A percentile compares a stretch with the other conserved stretches of the same genome.
Evolutionary conservation across 2,113 vertebrate species (phyloP).

Genomic region (Peromyscus californicus): DNA sequence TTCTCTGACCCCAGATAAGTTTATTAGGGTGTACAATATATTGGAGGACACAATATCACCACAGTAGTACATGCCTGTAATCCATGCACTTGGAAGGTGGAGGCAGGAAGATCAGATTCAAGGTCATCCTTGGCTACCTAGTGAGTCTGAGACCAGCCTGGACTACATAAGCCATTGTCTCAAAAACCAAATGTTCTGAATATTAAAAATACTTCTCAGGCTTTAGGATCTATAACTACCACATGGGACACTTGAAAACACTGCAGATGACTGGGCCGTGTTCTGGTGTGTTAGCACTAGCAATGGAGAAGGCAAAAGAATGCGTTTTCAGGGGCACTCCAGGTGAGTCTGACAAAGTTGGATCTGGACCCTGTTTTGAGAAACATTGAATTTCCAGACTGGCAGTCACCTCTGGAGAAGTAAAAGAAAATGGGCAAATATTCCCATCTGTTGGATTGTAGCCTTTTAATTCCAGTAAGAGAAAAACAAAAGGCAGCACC

Average conservation of each 20-base stretch:
- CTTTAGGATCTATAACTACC: background rate
- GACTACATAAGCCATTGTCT: background rate
- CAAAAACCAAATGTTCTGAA: background rate
- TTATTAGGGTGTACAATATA: too few relatives aligned
- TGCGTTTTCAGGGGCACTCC: background rate
- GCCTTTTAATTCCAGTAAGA: slow-evolving; percentile 3
- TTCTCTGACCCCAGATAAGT: too few relatives aligned
- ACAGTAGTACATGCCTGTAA: too few relatives aligned
- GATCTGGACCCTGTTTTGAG: slow-evolving; percentile 6
- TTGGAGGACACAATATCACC: too few relatives aligned
- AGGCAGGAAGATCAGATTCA: background rate
- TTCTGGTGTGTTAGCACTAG: background rate
- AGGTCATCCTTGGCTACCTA: background rate
- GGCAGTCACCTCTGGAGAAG: slow-evolving; percentile 2
- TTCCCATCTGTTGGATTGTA: background rate
- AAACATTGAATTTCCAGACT: slow-evolving; percentile 28
- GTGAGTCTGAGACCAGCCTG: background rate
- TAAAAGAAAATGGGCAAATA: slow-evolving; percentile 35
- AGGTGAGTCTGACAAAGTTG: background rate
- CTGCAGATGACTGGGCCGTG: background rate
- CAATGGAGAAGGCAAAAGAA: background rate
- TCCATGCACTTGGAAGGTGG: background rate
- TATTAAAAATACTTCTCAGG: background rate
- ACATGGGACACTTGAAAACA: background rate
- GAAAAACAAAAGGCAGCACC: background rate